A percentile compares a stretch with the other conserved stretches of the same genome.
These are phyloP conservation scores for Zoanthus sociatus DNA, from an alignment of 92 coral and sea anemone species.

Conservation along the genomic window DNA sequence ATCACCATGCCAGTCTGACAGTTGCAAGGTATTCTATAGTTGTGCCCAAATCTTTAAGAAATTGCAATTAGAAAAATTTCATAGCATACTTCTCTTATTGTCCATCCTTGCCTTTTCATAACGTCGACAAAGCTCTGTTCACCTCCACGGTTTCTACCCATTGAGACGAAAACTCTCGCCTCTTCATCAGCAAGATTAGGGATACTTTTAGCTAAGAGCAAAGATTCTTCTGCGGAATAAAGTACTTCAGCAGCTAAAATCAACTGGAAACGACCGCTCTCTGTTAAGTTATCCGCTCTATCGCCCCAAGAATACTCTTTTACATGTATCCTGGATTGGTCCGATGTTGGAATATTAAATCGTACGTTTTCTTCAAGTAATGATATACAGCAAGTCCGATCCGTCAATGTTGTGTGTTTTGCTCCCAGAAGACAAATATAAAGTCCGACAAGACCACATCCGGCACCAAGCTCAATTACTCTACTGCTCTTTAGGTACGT, in stretches of 20 bases:
- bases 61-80: background rate
- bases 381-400: conserved; percentile 81
- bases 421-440: conserved; percentile 81
- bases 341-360: conserved; percentile 56
- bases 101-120: conserved; percentile 71
- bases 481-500: conserved; percentile 56
- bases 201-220: conserved; percentile 77
- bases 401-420: conserved; percentile 73
- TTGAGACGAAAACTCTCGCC: conserved; percentile 79
- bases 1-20: too few relatives aligned
- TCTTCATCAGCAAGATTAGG: conserved; percentile 58
- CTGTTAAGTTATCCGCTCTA: conserved; percentile 48
- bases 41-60: too few relatives aligned
- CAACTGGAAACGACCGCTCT: conserved; percentile 76
- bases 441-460: conserved; percentile 93
- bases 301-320: conserved; percentile 86
- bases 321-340: conserved; percentile 55
- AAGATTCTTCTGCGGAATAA: conserved; percentile 82
- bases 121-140: conserved; percentile 72
- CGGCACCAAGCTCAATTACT: conserved; percentile 92
- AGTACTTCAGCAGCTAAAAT: conserved; percentile 94
- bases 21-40: too few relatives aligned
- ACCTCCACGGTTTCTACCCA: conserved; percentile 97
- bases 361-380: conserved; percentile 74
- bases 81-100: conserved; percentile 72